These are phyloP conservation scores for Nomada fabriciana DNA, from an alignment of 2,888 invertebrate genomes.

Conservation along the genomic window DNA sequence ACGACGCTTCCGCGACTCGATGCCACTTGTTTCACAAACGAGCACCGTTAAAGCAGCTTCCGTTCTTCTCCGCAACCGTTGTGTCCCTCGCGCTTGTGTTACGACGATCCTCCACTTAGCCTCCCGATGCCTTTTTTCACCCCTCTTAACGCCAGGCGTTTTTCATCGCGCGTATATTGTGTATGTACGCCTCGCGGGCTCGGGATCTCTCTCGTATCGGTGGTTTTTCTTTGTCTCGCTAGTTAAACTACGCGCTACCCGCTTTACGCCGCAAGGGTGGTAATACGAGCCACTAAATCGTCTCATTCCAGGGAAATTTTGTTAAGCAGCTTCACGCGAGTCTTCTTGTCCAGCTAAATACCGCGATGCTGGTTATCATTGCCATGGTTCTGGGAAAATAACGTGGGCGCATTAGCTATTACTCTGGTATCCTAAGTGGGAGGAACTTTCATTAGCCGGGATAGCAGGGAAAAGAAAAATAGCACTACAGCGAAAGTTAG, in stretches of 20 bases:
- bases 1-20: constrained; percentile 27
- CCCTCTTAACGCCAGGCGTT: constrained; percentile 8
- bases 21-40: constrained; percentile 56
- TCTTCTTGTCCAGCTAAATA: constrained; percentile 32
- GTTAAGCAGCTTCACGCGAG: constrained; percentile 54
- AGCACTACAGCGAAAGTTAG: no score
- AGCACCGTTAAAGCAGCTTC: constrained; percentile 53
- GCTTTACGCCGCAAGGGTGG: constrained; percentile 6
- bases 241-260: constrained; percentile 19
- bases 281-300: constrained; percentile 42
- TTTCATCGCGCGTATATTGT: neutral
- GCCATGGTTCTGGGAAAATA: neutral
- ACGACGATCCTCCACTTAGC: constrained; percentile 49
- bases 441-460: no score
- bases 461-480: no score
- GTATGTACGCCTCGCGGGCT: neutral
- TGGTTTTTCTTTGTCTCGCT: constrained; percentile 57
- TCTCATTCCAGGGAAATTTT: constrained; percentile 59
- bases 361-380: constrained; percentile 8
- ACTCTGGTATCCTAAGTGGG: neutral
- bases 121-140: constrained; percentile 43
- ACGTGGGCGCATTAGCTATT: constrained; percentile 11
- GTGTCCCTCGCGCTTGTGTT: constrained; percentile 33
- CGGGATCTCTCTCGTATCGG: constrained; percentile 17
- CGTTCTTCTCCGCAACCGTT: constrained; percentile 32